Conservation (phyloP, 1,140 invertebrate genomes). For the Laodelphax striatellus region DNA sequence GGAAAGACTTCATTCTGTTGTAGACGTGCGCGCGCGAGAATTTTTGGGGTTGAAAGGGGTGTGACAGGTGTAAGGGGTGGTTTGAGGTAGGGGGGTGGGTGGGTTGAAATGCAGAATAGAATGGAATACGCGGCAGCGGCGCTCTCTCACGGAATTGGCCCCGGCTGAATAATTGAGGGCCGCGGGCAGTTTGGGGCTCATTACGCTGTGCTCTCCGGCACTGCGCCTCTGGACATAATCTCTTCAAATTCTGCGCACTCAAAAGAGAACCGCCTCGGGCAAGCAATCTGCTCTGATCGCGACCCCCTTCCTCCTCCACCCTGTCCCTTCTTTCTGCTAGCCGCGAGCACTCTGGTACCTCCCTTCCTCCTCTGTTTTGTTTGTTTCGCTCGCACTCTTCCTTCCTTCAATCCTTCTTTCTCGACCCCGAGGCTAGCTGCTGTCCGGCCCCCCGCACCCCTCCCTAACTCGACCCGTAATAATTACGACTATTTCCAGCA, state of each 20-base stretch:
- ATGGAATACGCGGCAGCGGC: too few species aligned
- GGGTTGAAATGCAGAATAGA: too few species aligned
- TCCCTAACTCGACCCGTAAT: too few species aligned
- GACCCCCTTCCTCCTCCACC: neutral
- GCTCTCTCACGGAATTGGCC: neutral
- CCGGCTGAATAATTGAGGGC: conserved; percentile 1
- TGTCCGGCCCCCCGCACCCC: too few species aligned
- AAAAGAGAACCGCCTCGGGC: neutral
- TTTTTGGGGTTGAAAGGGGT: too few species aligned
- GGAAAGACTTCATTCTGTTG: too few species aligned
- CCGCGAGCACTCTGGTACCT: neutral
- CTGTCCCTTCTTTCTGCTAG: neutral
- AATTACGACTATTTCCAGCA: too few species aligned
- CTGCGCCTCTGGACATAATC: conserved; percentile 1
- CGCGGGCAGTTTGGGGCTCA: neutral
- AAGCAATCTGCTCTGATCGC: conserved; percentile 1
- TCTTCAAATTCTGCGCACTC: conserved; percentile 1
- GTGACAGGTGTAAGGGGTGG: too few species aligned
- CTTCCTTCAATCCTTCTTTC: too few species aligned
- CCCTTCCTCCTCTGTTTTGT: neutral
- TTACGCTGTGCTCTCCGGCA: neutral
- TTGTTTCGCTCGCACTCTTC: neutral
- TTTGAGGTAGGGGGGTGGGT: too few species aligned
- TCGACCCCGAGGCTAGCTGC: too few species aligned
- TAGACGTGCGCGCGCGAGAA: too few species aligned